phyloP scores from a whole-genome alignment of 2,888 invertebrate genomes.

The Epistrophe grossulariae region DNA sequence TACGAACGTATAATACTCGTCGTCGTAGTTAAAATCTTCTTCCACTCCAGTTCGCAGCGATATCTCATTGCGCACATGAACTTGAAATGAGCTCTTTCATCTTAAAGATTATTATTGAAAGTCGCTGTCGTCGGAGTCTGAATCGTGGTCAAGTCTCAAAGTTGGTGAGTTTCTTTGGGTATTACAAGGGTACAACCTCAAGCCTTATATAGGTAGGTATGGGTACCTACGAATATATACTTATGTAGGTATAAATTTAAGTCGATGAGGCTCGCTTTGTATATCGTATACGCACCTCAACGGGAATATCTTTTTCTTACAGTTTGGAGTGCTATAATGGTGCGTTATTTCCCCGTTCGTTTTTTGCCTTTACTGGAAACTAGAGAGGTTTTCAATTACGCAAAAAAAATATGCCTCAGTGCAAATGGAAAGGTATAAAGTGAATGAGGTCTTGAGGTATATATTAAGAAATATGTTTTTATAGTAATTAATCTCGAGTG shows the following conservation, averaged over 20 bases:
- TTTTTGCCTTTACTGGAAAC: neutral
- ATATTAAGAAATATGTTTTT: neutral
- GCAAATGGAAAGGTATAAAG: neutral
- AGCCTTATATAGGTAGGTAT: constrained; percentile 4
- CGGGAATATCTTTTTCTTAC: constrained; percentile 23
- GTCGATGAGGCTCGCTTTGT: constrained; percentile 13
- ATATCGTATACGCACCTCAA: constrained; percentile 21
- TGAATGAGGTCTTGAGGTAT: neutral
- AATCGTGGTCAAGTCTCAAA: constrained; percentile 3
- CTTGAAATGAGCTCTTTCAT: constrained; percentile 62
- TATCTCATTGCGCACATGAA: constrained; percentile 73
- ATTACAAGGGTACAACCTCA: constrained; percentile 45
- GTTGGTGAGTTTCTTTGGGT: constrained; percentile 26
- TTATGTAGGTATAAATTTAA: neutral
- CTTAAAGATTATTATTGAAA: constrained; percentile 53
- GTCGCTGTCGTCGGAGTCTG: constrained; percentile 34
- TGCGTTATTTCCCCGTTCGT: constrained; percentile 44
- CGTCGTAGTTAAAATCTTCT: constrained; percentile 48
- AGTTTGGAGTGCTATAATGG: constrained; percentile 12
- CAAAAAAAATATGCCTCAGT: neutral
- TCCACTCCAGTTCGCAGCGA: constrained; percentile 70
- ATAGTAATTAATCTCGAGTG: neutral
- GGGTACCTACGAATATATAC: neutral
- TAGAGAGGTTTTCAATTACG: constrained; percentile 10
- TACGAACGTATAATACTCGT: constrained; percentile 1